These are phyloP conservation scores for Chaetorhynchus papuensis DNA, from an alignment of 2,113 vertebrate species.

Conservation along the genomic window DNA sequence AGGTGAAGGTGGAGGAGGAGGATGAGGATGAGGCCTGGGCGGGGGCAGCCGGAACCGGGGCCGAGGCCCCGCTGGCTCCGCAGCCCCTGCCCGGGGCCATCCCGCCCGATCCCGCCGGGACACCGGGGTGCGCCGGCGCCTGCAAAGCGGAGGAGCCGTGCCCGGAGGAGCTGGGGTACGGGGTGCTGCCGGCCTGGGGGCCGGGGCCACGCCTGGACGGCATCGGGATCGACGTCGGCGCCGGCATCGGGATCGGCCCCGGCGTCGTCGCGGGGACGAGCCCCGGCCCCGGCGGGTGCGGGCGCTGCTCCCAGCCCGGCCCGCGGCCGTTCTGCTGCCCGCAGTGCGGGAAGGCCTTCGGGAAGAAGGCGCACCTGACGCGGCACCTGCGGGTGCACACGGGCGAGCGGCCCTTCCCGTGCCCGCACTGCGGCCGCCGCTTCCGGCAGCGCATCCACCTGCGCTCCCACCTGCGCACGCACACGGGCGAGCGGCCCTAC, in stretches of 20 bases:
- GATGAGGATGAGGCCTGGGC: conserved; percentile 45
- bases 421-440: conserved; percentile 49
- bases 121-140: neutral
- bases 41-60: rapidly evolving
- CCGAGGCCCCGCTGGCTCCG: neutral
- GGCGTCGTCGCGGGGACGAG: neutral
- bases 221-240: neutral
- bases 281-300: neutral
- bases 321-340: conserved; percentile 61
- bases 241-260: neutral
- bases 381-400: conserved; percentile 72
- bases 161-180: neutral
- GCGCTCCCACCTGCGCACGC: neutral
- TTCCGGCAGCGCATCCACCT: conserved; percentile 24
- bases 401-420: conserved; percentile 72
- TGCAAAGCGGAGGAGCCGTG: conserved; percentile 57
- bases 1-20: conserved; percentile 72
- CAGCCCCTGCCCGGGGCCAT: neutral
- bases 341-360: conserved; percentile 68
- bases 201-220: neutral
- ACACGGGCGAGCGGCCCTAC: neutral
- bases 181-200: neutral
- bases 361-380: conserved; percentile 72
- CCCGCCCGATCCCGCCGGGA: neutral
- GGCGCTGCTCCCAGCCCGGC: neutral